Percentiles rank a stretch among this genome's conserved stretches.
Conservation (phyloP, 2,888 invertebrate species). For the Tiphia femorata region DNA sequence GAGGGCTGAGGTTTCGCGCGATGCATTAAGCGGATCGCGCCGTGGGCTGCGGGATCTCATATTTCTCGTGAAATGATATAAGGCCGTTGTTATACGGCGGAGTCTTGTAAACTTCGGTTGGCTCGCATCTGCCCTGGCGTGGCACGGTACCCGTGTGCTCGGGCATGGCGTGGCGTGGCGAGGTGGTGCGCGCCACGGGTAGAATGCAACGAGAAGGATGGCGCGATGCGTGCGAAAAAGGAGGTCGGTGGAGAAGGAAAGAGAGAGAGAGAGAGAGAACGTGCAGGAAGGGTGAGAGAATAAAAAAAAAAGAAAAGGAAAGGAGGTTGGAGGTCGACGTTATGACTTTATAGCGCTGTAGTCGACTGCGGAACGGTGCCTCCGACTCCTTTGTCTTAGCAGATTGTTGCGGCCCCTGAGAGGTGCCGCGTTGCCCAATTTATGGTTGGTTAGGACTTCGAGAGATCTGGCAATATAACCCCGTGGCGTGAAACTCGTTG, state of each 20-base stretch:
- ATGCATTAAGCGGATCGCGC: conserved; percentile 25
- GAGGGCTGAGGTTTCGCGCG: conserved; percentile 28
- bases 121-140: conserved; percentile 47
- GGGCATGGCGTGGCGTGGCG: conserved; percentile 1
- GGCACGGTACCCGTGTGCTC: conserved; percentile 18
- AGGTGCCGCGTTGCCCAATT: conserved; percentile 53
- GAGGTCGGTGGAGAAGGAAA: conserved; percentile 9
- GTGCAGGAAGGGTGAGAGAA: neutral
- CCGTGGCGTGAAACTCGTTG: neutral
- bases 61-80: conserved; percentile 62
- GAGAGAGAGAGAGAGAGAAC: conserved; percentile 11
- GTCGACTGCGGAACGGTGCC: conserved; percentile 37
- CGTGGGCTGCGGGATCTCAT: conserved; percentile 46
- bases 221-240: neutral
- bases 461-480: conserved; percentile 29
- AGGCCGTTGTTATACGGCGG: conserved; percentile 54
- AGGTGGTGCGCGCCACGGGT: conserved; percentile 1
- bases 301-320: conserved; percentile 1
- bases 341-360: conserved; percentile 61
- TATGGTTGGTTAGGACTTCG: conserved; percentile 56
- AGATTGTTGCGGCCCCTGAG: conserved; percentile 14
- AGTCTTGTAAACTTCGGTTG: conserved; percentile 59
- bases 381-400: conserved; percentile 33
- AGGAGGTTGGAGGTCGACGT: conserved; percentile 26
- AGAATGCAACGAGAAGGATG: conserved; percentile 6